Percentiles rank a stretch among this genome's conserved stretches.
Conservation (phyloP, 2,113 vertebrate genomes). For the Muntiacus reevesi region DNA sequence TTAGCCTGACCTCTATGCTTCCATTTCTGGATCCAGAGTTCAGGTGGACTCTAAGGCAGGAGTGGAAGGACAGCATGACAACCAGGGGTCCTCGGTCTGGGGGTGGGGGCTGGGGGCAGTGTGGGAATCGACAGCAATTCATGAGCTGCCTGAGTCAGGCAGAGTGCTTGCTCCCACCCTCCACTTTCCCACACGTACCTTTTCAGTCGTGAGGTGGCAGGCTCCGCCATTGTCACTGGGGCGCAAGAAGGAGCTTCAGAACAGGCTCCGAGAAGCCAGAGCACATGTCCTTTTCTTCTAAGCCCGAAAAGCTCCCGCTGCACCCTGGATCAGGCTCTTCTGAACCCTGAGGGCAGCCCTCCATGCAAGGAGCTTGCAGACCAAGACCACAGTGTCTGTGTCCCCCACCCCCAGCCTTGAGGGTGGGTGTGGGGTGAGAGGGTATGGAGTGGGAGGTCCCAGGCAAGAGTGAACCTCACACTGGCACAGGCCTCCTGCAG, state of each 20-base stretch:
- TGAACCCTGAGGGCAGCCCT: background rate
- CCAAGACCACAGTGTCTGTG: background rate
- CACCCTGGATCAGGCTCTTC: background rate
- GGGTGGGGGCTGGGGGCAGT: background rate
- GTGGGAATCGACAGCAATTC: background rate
- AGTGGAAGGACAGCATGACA: background rate
- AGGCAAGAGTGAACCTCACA: background rate
- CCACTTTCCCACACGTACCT: background rate
- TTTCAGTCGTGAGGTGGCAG: background rate
- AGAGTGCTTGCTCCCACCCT: too few species aligned
- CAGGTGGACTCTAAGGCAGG: background rate
- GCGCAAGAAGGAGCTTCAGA: background rate
- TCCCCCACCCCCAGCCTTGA: background rate
- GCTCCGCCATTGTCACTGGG: background rate
- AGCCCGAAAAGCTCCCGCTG: background rate
- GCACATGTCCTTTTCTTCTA: background rate
- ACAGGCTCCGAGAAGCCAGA: background rate
- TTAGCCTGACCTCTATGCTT: background rate
- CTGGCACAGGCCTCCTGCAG: background rate
- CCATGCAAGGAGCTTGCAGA: background rate
- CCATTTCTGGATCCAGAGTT: fast-evolving
- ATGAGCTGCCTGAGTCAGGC: background rate
- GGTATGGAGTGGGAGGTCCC: background rate
- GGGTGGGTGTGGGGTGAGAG: background rate
- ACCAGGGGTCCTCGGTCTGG: background rate